Conservation (phyloP, 1,140 invertebrate species). For the Scaptomyza pallida region DNA sequence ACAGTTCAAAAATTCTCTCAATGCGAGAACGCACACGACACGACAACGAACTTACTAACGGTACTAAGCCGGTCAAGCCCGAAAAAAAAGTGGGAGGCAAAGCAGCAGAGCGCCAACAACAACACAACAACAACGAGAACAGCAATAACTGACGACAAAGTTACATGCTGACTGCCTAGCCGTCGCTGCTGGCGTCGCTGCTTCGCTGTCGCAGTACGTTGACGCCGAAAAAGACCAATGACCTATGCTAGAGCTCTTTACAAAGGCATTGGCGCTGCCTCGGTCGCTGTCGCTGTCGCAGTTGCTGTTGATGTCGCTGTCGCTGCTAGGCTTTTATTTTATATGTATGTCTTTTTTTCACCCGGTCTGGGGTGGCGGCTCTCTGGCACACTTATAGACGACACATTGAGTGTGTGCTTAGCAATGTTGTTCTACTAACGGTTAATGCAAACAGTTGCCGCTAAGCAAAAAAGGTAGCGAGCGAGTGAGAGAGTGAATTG, state of each 20-base stretch:
- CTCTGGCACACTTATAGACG: conserved; percentile 76
- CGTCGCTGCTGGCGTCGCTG: conserved; percentile 50
- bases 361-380: conserved; percentile 52
- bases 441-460: conserved; percentile 78
- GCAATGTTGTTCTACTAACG: conserved; percentile 81
- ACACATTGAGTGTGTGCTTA: conserved; percentile 70
- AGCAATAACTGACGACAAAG: conserved; percentile 71
- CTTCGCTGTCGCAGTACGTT: conserved; percentile 77
- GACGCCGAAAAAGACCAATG: conserved; percentile 84
- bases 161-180: conserved; percentile 60
- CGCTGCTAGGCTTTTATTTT: conserved; percentile 50
- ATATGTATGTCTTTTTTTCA: conserved; percentile 43
- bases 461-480: conserved; percentile 5
- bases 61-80: conserved; percentile 79
- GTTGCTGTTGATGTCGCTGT: too few relatives aligned
- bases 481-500: conserved; percentile 7
- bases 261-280: conserved; percentile 42
- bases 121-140: conserved; percentile 24
- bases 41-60: conserved; percentile 80
- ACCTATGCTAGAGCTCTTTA: conserved; percentile 70
- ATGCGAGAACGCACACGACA: conserved; percentile 30
- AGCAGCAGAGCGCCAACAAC: conserved; percentile 30
- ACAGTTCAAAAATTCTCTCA: conserved; percentile 72
- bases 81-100: conserved; percentile 42
- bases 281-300: conserved; percentile 44